Percentiles rank a stretch among this genome's conserved stretches.
Evolutionary conservation across 1,140 invertebrate genomes (phyloP).

Genomic region (Sesamia nonagrioides): DNA sequence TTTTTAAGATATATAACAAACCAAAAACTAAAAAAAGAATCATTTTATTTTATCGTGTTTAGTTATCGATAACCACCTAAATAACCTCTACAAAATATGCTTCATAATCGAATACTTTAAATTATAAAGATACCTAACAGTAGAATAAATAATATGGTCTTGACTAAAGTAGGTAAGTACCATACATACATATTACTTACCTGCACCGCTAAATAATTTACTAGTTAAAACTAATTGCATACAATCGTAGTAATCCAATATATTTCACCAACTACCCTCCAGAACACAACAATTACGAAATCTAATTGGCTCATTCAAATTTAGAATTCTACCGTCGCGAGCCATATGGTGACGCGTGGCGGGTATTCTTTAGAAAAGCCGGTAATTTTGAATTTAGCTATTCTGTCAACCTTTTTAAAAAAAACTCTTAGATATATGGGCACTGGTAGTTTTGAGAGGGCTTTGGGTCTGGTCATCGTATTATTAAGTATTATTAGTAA

Average conservation of each 20-base stretch:
- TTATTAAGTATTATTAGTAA: constrained; percentile 13
- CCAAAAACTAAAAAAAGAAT: too few relatives aligned
- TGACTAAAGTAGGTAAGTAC: background rate
- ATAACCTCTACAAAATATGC: too few relatives aligned
- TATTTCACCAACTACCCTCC: background rate
- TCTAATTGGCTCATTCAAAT: constrained; percentile 31
- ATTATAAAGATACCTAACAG: too few relatives aligned
- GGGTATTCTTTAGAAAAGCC: background rate
- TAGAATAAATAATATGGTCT: too few relatives aligned
- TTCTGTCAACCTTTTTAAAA: background rate
- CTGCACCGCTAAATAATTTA: background rate
- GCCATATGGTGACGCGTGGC: constrained; percentile 12
- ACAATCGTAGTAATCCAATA: background rate
- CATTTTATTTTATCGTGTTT: too few relatives aligned
- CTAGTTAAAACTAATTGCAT: constrained; percentile 2
- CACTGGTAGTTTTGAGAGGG: background rate
- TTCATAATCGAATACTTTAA: too few relatives aligned
- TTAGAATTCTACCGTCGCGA: constrained; percentile 13
- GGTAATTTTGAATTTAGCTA: constrained; percentile 14
- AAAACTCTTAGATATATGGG: background rate
- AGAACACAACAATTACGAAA: constrained; percentile 9
- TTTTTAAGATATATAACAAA: too few relatives aligned
- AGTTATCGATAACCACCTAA: too few relatives aligned
- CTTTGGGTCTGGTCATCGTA: background rate
- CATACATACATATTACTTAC: background rate